phyloP scores from a whole-genome alignment of 2,797 vertebrate genomes.

The Lycodopsis pacificus region DNA sequence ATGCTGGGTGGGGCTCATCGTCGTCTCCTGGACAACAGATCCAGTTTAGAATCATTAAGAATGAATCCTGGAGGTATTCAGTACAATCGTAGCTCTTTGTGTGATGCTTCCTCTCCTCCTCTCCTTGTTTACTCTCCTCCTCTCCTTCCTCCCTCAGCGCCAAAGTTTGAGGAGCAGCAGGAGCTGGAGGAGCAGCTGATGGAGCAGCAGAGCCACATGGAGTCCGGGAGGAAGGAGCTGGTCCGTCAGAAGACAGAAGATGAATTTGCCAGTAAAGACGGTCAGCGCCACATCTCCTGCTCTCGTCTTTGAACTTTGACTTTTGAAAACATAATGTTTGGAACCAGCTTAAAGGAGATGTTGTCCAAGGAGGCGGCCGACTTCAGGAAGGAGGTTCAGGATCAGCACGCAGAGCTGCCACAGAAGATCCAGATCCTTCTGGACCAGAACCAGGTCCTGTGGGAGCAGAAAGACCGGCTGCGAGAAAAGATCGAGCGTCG shows the following conservation, averaged over 20 bases:
- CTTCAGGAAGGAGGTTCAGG: accelerated
- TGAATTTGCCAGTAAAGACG: background rate
- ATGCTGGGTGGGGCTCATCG: background rate
- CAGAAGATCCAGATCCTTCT: background rate
- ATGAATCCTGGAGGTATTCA: too few species aligned
- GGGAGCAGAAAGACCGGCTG: background rate
- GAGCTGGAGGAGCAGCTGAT: background rate
- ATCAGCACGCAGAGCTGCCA: background rate
- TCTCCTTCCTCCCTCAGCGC: slow-evolving; percentile 6
- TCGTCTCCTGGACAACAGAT: too few species aligned
- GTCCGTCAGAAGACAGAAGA: background rate
- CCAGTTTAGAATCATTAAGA: too few species aligned
- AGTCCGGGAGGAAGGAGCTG: background rate
- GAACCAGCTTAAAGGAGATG: background rate
- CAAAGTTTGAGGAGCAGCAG: background rate
- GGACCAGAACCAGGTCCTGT: accelerated
- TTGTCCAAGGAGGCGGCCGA: accelerated
- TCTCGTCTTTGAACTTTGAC: background rate
- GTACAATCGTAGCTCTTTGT: background rate
- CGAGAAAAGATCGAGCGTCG: too few species aligned
- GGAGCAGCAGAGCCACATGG: background rate
- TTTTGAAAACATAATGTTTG: background rate
- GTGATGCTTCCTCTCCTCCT: background rate
- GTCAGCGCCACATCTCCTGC: too few species aligned
- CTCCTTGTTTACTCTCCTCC: background rate